A percentile compares a stretch with the other conserved stretches of the same genome.
phyloP scores from a whole-genome alignment of 2,113 vertebrate genomes.

The Pseudorhombus dupliciocellatus region DNA sequence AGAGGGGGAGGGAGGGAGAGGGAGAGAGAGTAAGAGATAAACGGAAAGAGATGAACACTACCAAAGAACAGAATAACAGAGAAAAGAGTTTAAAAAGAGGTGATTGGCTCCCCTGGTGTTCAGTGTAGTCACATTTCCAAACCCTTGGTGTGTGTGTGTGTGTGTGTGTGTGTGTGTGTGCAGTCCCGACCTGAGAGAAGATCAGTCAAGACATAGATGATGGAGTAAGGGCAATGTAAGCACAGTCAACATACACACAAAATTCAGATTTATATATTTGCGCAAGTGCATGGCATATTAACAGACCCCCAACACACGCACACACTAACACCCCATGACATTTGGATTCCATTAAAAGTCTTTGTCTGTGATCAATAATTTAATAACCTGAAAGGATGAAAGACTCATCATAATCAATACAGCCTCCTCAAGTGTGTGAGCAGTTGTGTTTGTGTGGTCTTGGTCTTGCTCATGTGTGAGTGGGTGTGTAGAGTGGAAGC shows the following conservation, averaged over 20 bases:
- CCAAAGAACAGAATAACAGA: not conserved
- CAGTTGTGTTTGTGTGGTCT: constrained; percentile 14
- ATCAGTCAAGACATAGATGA: constrained; percentile 1
- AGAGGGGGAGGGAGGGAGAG: not conserved
- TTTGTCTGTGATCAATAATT: constrained; percentile 81
- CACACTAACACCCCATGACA: constrained; percentile 32
- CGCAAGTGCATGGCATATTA: not conserved
- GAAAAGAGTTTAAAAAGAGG: not conserved
- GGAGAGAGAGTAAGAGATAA: not conserved
- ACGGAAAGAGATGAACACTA: not conserved
- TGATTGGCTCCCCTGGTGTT: constrained; percentile 6
- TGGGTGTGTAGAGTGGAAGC: constrained; percentile 2
- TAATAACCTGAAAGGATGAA: constrained; percentile 82
- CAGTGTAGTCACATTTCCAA: constrained; percentile 11
- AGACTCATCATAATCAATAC: constrained; percentile 80
- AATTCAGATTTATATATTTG: too few species aligned
- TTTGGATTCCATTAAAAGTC: constrained; percentile 69
- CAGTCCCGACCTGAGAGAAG: not conserved
- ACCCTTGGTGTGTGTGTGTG: not conserved
- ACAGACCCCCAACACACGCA: not conserved
- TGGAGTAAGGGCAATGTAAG: constrained; percentile 46
- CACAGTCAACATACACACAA: constrained; percentile 1
- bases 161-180: constrained; percentile 22
- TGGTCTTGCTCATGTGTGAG: too few species aligned
- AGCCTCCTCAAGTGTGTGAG: constrained; percentile 32